Evolutionary conservation across 1,140 invertebrate genomes (phyloP).

Genomic region (Antheraea mylitta): DNA sequence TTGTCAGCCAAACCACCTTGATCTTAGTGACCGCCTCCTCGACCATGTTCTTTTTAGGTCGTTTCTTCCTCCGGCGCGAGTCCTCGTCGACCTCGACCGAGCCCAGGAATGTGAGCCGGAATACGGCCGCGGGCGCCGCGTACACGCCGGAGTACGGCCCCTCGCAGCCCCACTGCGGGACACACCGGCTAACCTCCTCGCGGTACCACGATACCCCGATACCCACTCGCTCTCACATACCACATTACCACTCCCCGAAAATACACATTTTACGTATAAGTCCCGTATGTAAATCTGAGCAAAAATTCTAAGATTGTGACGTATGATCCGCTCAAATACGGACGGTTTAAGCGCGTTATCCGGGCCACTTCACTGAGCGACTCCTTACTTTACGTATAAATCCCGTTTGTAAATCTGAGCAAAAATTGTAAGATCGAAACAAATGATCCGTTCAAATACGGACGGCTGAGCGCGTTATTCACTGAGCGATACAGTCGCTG

Average conservation of each 20-base stretch:
- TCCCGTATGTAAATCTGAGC: too few relatives aligned
- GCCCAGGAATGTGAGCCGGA: slow-evolving; percentile 90
- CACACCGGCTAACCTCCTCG: slow-evolving; percentile 74
- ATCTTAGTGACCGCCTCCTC: slow-evolving; percentile 98
- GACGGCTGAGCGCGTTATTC: too few relatives aligned
- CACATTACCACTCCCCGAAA: neutral
- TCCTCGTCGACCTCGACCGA: slow-evolving; percentile 92
- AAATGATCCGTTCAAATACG: too few relatives aligned
- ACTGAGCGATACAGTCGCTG: too few relatives aligned
- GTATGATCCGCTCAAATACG: too few relatives aligned
- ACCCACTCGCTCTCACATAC: slow-evolving; percentile 63
- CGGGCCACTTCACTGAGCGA: too few relatives aligned
- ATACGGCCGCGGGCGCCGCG: slow-evolving; percentile 84
- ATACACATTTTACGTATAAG: too few relatives aligned
- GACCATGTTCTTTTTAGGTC: slow-evolving; percentile 94
- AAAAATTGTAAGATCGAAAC: too few relatives aligned
- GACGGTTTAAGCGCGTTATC: too few relatives aligned
- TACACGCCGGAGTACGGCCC: slow-evolving; percentile 71
- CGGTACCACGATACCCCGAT: slow-evolving; percentile 32
- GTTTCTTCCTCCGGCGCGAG: slow-evolving; percentile 84
- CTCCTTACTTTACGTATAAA: too few relatives aligned
- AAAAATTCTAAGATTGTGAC: too few relatives aligned
- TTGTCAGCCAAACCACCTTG: slow-evolving; percentile 85
- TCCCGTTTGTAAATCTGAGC: too few relatives aligned
- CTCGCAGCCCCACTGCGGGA: slow-evolving; percentile 69